Percentiles rank a stretch among this genome's conserved stretches.
These are phyloP conservation scores for Caenorhabditis imperialis DNA, from an alignment of 2,888 invertebrate species.

Conservation along the genomic window DNA sequence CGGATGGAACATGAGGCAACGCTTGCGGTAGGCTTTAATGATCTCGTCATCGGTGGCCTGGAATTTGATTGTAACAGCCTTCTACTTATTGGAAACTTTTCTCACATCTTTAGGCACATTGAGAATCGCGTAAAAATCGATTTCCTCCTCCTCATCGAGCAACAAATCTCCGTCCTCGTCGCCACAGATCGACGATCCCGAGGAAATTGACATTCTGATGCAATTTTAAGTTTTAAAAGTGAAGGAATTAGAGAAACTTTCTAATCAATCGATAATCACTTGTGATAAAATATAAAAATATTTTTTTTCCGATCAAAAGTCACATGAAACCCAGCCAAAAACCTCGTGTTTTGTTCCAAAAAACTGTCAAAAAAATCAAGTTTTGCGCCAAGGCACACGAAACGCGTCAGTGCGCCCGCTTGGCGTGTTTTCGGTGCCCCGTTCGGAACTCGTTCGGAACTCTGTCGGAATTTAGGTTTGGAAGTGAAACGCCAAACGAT, in stretches of 20 bases:
- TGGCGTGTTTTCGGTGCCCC: too few relatives aligned
- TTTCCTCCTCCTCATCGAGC: constrained; percentile 69
- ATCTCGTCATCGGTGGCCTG: constrained; percentile 95
- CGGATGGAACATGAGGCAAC: constrained; percentile 94
- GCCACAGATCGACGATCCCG: constrained; percentile 63
- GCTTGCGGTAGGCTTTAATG: constrained; percentile 90
- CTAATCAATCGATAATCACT: not conserved
- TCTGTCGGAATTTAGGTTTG: too few relatives aligned
- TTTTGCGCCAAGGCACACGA: not conserved
- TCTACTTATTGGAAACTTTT: too few relatives aligned
- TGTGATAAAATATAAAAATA: not conserved
- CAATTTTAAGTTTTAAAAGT: not conserved
- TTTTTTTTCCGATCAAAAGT: not conserved
- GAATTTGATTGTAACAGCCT: too few relatives aligned
- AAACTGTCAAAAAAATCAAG: not conserved
- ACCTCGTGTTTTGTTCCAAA: not conserved
- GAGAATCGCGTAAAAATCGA: constrained; percentile 77
- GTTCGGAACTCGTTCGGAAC: too few relatives aligned
- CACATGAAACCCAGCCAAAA: not conserved
- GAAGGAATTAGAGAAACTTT: not conserved
- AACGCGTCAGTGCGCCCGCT: too few relatives aligned
- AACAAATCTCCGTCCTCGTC: constrained; percentile 65
- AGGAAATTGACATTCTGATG: constrained; percentile 64
- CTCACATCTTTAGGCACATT: constrained; percentile 74
- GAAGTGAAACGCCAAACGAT: constrained; percentile 15